A percentile compares a stretch with the other conserved stretches of the same genome.
Evolutionary conservation across 1,140 invertebrate species (phyloP).

Genomic region (Nomia melanderi): DNA sequence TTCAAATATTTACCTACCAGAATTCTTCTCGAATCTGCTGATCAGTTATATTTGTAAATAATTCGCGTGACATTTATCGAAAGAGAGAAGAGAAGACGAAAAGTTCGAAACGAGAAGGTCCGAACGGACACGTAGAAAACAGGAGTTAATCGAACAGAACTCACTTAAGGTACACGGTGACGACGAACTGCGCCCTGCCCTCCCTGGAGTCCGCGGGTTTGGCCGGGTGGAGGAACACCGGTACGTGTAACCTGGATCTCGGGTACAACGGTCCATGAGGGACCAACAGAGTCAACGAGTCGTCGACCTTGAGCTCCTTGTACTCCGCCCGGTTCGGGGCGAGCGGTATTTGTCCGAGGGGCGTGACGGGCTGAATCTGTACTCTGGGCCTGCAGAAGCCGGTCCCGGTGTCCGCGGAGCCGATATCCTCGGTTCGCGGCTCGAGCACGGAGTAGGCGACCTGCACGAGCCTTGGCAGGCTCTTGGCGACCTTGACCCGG

Average conservation of each 20-base stretch:
- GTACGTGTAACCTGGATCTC: slow-evolving; percentile 92
- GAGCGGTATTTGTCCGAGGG: slow-evolving; percentile 86
- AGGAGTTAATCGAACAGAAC: slow-evolving; percentile 38
- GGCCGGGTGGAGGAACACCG: slow-evolving; percentile 89
- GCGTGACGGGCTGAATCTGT: slow-evolving; percentile 89
- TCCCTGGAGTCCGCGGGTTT: slow-evolving; percentile 81
- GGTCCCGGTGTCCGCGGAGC: slow-evolving; percentile 55
- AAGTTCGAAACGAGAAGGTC: too few relatives aligned
- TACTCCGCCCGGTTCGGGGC: slow-evolving; percentile 89
- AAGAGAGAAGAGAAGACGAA: too few relatives aligned
- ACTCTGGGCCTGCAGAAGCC: slow-evolving; percentile 87
- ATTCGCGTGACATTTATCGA: too few relatives aligned
- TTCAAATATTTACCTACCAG: too few relatives aligned
- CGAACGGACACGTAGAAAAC: too few relatives aligned
- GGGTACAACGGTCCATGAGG: slow-evolving; percentile 93
- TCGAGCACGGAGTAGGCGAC: slow-evolving; percentile 92
- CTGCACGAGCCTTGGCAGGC: slow-evolving; percentile 87
- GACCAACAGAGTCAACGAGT: slow-evolving; percentile 90
- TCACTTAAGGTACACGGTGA: slow-evolving; percentile 92
- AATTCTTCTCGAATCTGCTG: too few relatives aligned
- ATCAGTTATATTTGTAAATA: too few relatives aligned
- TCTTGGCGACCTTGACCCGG: slow-evolving; percentile 82
- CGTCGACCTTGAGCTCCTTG: slow-evolving; percentile 89
- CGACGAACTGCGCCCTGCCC: slow-evolving; percentile 80
- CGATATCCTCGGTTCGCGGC: slow-evolving; percentile 84